Evolutionary conservation across 1,140 invertebrate genomes (phyloP).

Genomic region (Tetragonula clypearis): DNA sequence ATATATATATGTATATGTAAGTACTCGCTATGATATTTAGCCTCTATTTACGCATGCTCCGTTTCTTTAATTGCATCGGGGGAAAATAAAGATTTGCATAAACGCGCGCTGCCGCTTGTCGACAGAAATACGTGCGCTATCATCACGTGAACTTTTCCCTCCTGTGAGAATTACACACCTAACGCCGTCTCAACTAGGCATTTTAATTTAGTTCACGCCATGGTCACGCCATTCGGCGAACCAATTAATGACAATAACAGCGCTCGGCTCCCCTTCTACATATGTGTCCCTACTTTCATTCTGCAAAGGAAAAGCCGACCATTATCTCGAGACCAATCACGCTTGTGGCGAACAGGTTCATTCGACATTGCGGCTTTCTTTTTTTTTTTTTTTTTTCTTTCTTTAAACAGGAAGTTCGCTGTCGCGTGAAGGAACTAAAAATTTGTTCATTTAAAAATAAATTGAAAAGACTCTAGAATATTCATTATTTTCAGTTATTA

Average conservation of each 20-base stretch:
- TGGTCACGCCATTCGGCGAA: conserved; percentile 46
- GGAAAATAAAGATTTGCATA: not conserved
- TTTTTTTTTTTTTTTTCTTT: not conserved
- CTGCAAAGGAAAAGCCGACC: conserved; percentile 17
- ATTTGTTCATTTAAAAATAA: too few species aligned
- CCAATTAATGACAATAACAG: conserved; percentile 61
- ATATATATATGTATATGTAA: not conserved
- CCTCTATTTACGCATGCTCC: not conserved
- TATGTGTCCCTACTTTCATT: not conserved
- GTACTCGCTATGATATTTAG: not conserved
- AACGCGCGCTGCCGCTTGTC: not conserved
- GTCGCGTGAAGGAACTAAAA: not conserved
- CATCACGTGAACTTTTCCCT: conserved; percentile 43
- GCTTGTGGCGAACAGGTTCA: conserved; percentile 14
- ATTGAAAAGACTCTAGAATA: too few species aligned
- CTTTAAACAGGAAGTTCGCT: not conserved
- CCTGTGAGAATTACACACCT: conserved; percentile 4
- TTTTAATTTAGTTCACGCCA: conserved; percentile 57
- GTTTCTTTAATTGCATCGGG: not conserved
- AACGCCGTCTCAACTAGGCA: conserved; percentile 19
- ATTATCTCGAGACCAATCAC: conserved; percentile 27
- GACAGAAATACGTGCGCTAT: not conserved
- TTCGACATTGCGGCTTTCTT: conserved; percentile 1
- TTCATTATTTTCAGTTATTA: not conserved
- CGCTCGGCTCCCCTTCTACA: conserved; percentile 9